Conservation (phyloP, 2,888 invertebrate genomes). For the Lymantria monacha region DNA sequence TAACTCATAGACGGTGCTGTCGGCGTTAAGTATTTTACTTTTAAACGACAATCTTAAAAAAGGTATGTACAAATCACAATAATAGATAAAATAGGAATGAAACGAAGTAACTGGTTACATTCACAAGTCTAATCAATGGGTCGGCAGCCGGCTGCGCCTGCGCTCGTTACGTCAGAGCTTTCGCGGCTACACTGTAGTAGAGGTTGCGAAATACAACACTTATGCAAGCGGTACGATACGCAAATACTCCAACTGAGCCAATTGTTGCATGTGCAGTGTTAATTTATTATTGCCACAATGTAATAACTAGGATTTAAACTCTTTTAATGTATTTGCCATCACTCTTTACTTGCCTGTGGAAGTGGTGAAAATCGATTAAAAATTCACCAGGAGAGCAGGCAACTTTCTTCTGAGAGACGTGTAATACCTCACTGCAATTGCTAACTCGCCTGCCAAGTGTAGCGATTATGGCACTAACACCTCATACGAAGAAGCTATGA, state of each 20-base stretch:
- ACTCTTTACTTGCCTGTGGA: too few species aligned
- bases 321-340: too few species aligned
- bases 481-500: too few species aligned
- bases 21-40: too few species aligned
- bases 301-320: not conserved
- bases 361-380: too few species aligned
- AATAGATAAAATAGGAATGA: slow-evolving; percentile 31
- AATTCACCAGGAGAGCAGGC: too few species aligned
- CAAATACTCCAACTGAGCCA: slow-evolving; percentile 53
- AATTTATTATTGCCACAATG: slow-evolving; percentile 23
- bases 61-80: not conserved
- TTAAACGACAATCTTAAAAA: too few species aligned
- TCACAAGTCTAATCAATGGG: slow-evolving; percentile 75
- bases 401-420: too few species aligned
- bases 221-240: slow-evolving; percentile 68
- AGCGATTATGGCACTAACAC: too few species aligned
- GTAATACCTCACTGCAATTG: too few species aligned
- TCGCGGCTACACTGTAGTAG: slow-evolving; percentile 62
- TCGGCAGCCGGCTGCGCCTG: slow-evolving; percentile 38
- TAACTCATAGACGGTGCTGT: too few species aligned
- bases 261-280: slow-evolving; percentile 42
- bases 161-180: slow-evolving; percentile 71
- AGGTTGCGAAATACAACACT: slow-evolving; percentile 68
- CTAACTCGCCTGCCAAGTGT: too few species aligned
- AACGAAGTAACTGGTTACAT: slow-evolving; percentile 71